Base-by-base conservation (phyloP, 2,888 invertebrate species). In the Pelosia muscerda region DNA sequence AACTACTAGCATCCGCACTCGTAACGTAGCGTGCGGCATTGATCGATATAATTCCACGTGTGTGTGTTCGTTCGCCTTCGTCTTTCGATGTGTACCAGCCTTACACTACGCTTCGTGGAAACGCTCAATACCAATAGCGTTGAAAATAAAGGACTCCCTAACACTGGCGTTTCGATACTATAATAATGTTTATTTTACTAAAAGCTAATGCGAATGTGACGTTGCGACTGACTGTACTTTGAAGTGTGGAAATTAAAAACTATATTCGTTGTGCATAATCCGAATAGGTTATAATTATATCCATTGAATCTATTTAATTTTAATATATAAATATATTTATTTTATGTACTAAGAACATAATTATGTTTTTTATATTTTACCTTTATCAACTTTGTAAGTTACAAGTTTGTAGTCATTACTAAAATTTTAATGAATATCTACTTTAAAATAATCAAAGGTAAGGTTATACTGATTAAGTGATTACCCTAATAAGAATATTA, bases 71-170 rank as follows among this genome's bases (percentile, higher is more conserved):
- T 49, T 49, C 49, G 49, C 49, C 49, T 49, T 49, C 49, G 49
- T 49, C n/a, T 49, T 49, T 49, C 19, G 49, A n/a, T 49, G 49
- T 49, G 49, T 49, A 49, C 49, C 49, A 49, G 49, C 49, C n/a
- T 49, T 49, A 49, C 25, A 26, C n/a, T 26, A 10, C 19, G 31
- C 53, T 64, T 49, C n/a, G 2, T 19, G 61, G 53, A 63, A 63
- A 53, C 19, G 68, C 23, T 73, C 68, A 55, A 71, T 69, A 69
- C 42, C 31, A 22, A 22, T 64, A 57, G 57, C 70, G 73, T 77
- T 61, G 66, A 66, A 66, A 66, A 56, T 65, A 63, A 66, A 58
- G 61, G 53, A 42, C 38, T 64, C 23, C 25, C 34, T 28, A 66
- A 60, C 58, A 25, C 23, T 55, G 10, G 53, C 22, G 53, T 25